Base-by-base conservation (phyloP, 2,113 vertebrate genomes). In the Pyrgilauda ruficollis region DNA sequence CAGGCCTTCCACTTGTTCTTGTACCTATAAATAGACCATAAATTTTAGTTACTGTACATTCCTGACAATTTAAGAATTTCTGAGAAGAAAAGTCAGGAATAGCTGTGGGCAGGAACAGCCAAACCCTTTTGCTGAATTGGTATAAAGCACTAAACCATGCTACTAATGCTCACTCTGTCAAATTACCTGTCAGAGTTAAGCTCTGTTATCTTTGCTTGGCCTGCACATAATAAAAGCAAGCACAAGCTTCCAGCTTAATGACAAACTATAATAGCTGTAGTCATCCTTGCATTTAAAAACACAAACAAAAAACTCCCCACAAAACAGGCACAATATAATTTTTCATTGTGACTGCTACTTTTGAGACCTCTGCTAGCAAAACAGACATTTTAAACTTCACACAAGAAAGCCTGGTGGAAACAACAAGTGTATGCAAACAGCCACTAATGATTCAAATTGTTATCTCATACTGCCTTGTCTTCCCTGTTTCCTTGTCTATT, bases 1-100 rank as follows among this genome's bases (percentile, higher is more conserved):
- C 95, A 90, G 75, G 17, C 50, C 43, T 94, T 89, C 55, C 75
- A 80, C 82, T 95, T 93, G 41, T 63, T 94, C 81, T 76, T 69
- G 15, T 26, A 59, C 17, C 75, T 89, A 88, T 94, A 91, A 93
- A 95, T 93, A 91, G 87, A 50, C 6, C 0, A 2, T 64, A 87
- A 89, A 27, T 93, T 89, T 76, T 87, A 79, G 26, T 91, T 91
- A 82, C 50, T 74, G 27, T 70, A 80, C 53, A 88, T 77, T 73
- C 46, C 35, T 3, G 12, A 58, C 70, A 75, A 79, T 69, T 74
- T 59, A 64, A 58, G 50, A 59, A 74, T 77, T 88, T 88, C 53
- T 74, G 50, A 76, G 66, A 63, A 41, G 37, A 35, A 61, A 24
- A 85, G 21, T 67, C 17, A n/a, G 13, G 47, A 92, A 67, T 77